phyloP scores from a whole-genome alignment of 1,140 invertebrate species.

The Ceratitis capitata region DNA sequence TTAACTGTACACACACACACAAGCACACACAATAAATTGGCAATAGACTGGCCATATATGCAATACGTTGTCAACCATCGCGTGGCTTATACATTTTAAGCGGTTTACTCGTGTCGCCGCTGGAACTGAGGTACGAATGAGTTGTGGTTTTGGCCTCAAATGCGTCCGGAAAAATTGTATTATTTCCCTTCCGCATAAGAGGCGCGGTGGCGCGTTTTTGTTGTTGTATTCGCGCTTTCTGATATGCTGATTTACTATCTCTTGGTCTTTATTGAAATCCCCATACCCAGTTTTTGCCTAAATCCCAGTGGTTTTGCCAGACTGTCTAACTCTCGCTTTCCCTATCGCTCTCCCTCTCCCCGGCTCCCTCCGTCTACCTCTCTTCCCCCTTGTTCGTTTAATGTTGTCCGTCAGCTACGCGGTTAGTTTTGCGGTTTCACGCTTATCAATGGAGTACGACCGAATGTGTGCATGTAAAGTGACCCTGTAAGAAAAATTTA shows the following conservation, averaged over 20 bases:
- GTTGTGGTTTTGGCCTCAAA: not conserved
- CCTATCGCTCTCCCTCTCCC: not conserved
- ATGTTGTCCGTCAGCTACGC: not conserved
- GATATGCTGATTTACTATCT: not conserved
- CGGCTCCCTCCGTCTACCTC: too few species aligned
- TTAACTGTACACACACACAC: not conserved
- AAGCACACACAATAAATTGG: not conserved
- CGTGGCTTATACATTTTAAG: not conserved
- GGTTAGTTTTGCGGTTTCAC: not conserved
- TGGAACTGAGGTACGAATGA: not conserved
- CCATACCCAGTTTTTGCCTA: not conserved
- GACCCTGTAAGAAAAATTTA: not conserved
- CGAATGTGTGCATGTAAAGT: not conserved
- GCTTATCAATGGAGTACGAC: not conserved
- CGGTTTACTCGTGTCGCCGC: not conserved
- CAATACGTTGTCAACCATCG: not conserved
- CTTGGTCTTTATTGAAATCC: conserved; percentile 16
- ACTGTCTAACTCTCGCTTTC: not conserved
- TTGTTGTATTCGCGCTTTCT: not conserved
- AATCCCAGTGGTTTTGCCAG: not conserved
- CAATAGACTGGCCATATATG: too few species aligned
- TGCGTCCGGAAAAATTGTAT: not conserved
- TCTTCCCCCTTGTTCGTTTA: not conserved
- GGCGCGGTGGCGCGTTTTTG: not conserved
- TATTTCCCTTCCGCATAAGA: not conserved